Evolutionary conservation across 64 coral and sea anemone genomes (phyloP).

Genomic region (Actinia tenebrosa): DNA sequence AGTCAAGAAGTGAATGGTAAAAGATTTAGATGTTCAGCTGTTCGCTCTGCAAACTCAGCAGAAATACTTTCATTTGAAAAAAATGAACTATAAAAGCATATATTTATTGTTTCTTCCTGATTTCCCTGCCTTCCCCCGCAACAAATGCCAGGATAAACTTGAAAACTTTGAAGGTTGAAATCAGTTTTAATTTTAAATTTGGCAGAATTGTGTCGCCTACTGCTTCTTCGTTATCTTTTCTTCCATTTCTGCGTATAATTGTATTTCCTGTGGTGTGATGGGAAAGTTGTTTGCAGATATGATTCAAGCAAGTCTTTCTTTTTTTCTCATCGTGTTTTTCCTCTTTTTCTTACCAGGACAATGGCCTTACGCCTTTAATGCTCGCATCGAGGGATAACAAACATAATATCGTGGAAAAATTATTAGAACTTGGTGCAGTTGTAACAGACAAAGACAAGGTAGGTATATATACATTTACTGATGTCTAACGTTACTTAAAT

Average conservation of each 20-base stretch:
- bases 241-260: neutral
- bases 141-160: neutral
- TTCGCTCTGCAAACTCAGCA: neutral
- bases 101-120: neutral
- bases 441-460: slow-evolving; percentile 71
- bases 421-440: slow-evolving; percentile 79
- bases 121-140: neutral
- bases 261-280: neutral
- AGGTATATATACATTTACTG: neutral
- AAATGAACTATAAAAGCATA: neutral
- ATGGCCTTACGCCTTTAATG: slow-evolving; percentile 92
- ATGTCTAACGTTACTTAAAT: neutral
- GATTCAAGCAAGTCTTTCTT: neutral
- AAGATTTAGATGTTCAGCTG: neutral
- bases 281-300: neutral
- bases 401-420: slow-evolving; percentile 81
- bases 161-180: neutral
- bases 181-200: neutral
- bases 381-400: slow-evolving; percentile 82
- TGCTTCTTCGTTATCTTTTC: neutral
- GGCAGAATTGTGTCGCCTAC: slow-evolving; percentile 1
- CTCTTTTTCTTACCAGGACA: slow-evolving; percentile 58
- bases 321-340: neutral
- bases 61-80: neutral
- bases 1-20: neutral